Evolutionary conservation across 2,888 invertebrate species (phyloP).

Genomic region (Lepidochrysops patricia): DNA sequence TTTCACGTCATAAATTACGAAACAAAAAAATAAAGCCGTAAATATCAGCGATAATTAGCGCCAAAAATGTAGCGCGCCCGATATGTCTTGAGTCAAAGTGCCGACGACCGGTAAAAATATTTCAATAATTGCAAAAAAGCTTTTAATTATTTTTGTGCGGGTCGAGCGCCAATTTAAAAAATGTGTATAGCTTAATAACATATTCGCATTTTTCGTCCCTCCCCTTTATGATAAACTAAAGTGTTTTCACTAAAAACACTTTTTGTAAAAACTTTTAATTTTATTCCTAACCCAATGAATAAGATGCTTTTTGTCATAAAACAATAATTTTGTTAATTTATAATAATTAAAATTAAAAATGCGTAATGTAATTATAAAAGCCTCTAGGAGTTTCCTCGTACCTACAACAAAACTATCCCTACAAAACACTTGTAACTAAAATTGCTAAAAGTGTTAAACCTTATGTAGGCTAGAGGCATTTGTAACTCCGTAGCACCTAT

Average conservation of each 20-base stretch:
- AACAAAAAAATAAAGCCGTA: background rate
- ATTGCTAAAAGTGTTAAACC: too few relatives aligned
- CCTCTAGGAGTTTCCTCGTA: too few relatives aligned
- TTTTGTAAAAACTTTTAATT: background rate
- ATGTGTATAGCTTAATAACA: background rate
- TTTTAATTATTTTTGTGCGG: conserved; percentile 1
- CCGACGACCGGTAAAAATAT: conserved; percentile 6
- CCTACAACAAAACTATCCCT: too few relatives aligned
- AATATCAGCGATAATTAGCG: conserved; percentile 8
- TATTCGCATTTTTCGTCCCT: background rate
- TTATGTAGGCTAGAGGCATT: too few relatives aligned
- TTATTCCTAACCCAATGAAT: too few relatives aligned
- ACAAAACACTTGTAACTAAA: too few relatives aligned
- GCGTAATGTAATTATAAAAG: too few relatives aligned
- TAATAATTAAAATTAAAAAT: too few relatives aligned
- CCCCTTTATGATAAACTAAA: background rate
- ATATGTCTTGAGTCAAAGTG: background rate
- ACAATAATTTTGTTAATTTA: too few relatives aligned
- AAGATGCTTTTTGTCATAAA: too few relatives aligned
- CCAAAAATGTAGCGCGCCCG: conserved; percentile 9
- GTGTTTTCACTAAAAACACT: background rate
- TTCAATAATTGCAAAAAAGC: background rate
- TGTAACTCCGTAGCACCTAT: too few relatives aligned
- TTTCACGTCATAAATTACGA: conserved; percentile 11
- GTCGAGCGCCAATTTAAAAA: background rate